A percentile compares a stretch with the other conserved stretches of the same genome.
These are phyloP conservation scores for Cercopithecus mitis DNA, from an alignment of 2,797 vertebrate species.

Conservation along the genomic window DNA sequence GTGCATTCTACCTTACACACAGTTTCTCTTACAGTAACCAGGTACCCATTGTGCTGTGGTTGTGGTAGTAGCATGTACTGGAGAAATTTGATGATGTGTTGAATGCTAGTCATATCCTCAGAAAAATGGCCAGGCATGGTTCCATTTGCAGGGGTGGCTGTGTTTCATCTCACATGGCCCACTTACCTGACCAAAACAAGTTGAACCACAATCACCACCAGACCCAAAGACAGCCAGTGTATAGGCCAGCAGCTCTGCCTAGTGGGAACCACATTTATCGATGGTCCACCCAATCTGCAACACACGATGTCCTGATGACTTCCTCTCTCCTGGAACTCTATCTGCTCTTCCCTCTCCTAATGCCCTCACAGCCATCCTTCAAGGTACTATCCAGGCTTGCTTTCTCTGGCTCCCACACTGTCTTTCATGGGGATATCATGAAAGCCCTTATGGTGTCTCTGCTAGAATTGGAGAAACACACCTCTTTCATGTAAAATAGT, in stretches of 20 bases:
- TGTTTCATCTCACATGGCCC: not conserved
- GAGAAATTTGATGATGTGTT: not conserved
- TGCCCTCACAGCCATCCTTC: not conserved
- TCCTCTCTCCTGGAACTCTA: not conserved
- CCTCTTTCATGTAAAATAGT: not conserved
- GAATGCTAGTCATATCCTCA: not conserved
- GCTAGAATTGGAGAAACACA: not conserved
- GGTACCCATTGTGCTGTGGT: accelerated
- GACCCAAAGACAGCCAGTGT: not conserved
- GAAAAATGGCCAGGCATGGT: not conserved
- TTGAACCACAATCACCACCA: not conserved
- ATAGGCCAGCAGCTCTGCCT: not conserved
- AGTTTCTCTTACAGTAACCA: not conserved
- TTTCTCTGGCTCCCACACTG: not conserved
- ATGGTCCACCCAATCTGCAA: not conserved
- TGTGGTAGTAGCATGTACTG: no score
- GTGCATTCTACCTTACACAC: not conserved
- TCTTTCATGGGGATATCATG: not conserved
- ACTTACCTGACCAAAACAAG: not conserved
- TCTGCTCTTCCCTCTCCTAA: not conserved
- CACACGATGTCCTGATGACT: accelerated
- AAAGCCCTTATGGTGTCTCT: not conserved
- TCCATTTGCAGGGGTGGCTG: not conserved
- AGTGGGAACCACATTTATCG: accelerated
- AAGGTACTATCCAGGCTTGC: not conserved